These are phyloP conservation scores for Microcebus griseorufus DNA, from an alignment of 2,113 vertebrate genomes.

Conservation along the genomic window DNA sequence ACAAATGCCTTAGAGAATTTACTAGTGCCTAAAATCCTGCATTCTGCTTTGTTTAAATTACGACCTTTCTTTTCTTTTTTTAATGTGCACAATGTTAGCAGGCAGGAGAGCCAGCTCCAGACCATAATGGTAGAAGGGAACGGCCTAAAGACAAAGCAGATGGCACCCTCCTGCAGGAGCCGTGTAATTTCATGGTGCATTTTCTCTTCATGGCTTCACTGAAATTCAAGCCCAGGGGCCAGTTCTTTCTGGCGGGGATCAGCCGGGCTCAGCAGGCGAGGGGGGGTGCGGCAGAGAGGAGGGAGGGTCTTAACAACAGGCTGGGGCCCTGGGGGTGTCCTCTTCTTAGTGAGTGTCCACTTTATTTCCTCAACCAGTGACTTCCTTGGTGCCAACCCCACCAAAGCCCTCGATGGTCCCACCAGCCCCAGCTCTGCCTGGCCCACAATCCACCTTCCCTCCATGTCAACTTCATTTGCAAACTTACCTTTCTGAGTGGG, in stretches of 20 bases:
- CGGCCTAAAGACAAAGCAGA: slow-evolving; percentile 86
- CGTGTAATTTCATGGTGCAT: slow-evolving; percentile 95
- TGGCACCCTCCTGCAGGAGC: slow-evolving; percentile 89
- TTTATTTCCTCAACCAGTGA: not conserved
- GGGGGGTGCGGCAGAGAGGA: not conserved
- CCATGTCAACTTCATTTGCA: not conserved
- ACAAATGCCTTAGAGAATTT: not conserved
- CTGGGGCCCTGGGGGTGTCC: not conserved
- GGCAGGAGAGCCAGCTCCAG: slow-evolving; percentile 67
- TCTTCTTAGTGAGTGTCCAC: not conserved
- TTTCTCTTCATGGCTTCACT: slow-evolving; percentile 93
- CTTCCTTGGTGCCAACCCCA: not conserved
- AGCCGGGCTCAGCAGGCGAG: not conserved
- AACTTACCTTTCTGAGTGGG: not conserved
- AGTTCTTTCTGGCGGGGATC: slow-evolving; percentile 78
- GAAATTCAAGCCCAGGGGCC: slow-evolving; percentile 89
- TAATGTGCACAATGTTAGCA: slow-evolving; percentile 69
- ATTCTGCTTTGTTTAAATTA: slow-evolving; percentile 43
- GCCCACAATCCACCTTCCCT: not conserved
- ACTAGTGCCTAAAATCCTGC: not conserved
- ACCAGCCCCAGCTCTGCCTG: not conserved
- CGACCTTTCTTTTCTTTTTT: slow-evolving; percentile 25
- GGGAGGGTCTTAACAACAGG: not conserved
- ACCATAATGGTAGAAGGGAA: slow-evolving; percentile 72
- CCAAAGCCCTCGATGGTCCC: not conserved